Evolutionary conservation across 2,888 invertebrate species (phyloP).

Genomic region (Sinodicranocentrus sp.): DNA sequence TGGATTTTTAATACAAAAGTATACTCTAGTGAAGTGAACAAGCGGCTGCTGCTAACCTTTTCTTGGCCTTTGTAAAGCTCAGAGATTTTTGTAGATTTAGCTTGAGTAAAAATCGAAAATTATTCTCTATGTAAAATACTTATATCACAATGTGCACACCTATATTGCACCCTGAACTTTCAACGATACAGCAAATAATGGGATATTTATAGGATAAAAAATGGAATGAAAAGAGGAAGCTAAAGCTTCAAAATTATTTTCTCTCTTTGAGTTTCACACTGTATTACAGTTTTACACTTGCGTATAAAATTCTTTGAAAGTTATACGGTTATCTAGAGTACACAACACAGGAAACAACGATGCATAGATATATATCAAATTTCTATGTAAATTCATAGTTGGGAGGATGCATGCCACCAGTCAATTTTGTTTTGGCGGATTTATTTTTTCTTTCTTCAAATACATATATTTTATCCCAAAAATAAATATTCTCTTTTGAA

Average conservation of each 20-base stretch:
- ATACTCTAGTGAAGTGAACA: no score
- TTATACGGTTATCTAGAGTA: neutral
- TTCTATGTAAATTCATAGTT: no score
- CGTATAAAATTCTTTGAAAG: neutral
- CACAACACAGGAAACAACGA: neutral
- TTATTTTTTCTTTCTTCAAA: neutral
- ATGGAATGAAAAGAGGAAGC: neutral
- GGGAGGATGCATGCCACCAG: neutral
- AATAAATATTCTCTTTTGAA: no score
- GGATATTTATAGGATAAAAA: slow-evolving; percentile 3
- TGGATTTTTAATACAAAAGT: slow-evolving; percentile 13
- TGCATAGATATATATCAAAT: no score
- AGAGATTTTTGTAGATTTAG: neutral
- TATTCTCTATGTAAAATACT: neutral
- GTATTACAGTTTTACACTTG: neutral
- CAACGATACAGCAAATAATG: neutral
- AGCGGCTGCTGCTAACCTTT: no score
- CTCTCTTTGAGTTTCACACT: neutral
- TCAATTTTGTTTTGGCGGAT: neutral
- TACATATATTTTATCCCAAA: neutral
- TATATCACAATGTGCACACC: no score
- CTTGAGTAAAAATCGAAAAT: neutral
- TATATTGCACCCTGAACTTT: neutral
- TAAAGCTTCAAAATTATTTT: neutral
- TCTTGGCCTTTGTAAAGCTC: neutral